A percentile compares a stretch with the other conserved stretches of the same genome.
Conservation (phyloP, 2,888 invertebrate genomes). For the Plebejus melissa region DNA sequence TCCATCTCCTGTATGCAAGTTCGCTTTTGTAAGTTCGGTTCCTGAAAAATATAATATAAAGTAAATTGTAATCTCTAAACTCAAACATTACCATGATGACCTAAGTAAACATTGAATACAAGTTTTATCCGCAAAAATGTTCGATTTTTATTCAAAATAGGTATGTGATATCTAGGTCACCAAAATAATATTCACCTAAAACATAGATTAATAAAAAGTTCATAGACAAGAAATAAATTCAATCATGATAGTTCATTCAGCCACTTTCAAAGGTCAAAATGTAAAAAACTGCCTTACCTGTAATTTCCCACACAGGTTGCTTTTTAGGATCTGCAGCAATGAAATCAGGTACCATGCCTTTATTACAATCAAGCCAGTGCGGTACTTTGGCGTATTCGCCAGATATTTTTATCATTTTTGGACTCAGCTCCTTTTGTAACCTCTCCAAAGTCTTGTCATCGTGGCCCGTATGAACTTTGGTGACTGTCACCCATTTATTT, state of each 20-base stretch:
- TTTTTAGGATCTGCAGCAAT: conserved; percentile 89
- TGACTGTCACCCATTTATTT: conserved; percentile 91
- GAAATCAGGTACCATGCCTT: conserved; percentile 93
- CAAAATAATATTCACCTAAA: too few relatives aligned
- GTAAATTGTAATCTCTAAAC: neutral
- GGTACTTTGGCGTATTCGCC: conserved; percentile 86
- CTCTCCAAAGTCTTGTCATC: conserved; percentile 91
- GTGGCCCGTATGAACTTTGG: conserved; percentile 93
- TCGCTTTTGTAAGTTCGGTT: conserved; percentile 88
- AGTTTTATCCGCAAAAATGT: too few relatives aligned
- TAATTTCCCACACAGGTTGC: conserved; percentile 97
- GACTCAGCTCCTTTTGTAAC: conserved; percentile 81
- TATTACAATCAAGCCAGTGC: conserved; percentile 89
- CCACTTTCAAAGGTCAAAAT: too few relatives aligned
- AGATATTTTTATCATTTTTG: conserved; percentile 88
- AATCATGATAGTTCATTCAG: too few relatives aligned
- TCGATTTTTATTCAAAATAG: too few relatives aligned
- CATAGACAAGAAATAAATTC: too few relatives aligned
- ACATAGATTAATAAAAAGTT: too few relatives aligned
- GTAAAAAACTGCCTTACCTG: conserved; percentile 65
- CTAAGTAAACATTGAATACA: too few relatives aligned
- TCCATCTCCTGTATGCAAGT: conserved; percentile 93
- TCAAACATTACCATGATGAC: too few relatives aligned
- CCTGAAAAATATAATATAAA: conserved; percentile 56
- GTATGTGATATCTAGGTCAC: too few relatives aligned